Evolutionary conservation across 2,888 invertebrate genomes (phyloP).

Genomic region (Melanostoma mellinum): DNA sequence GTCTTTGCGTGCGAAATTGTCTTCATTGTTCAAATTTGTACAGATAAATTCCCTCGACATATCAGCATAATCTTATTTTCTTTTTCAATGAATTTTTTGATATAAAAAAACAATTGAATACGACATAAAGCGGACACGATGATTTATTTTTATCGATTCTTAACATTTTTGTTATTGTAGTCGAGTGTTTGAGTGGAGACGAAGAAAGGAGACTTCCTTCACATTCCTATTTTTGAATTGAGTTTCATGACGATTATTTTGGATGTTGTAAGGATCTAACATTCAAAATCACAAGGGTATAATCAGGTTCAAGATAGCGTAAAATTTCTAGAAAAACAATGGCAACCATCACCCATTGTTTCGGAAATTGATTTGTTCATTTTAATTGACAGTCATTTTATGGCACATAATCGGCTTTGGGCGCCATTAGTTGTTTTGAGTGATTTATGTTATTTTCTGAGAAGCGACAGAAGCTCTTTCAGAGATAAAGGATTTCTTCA

Average conservation of each 20-base stretch:
- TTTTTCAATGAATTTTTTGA: slow-evolving; percentile 11
- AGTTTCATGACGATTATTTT: slow-evolving; percentile 6
- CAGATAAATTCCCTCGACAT: slow-evolving; percentile 16
- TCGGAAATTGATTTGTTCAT: too few relatives aligned
- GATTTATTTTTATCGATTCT: slow-evolving; percentile 1
- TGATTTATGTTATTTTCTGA: too few relatives aligned
- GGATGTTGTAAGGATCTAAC: slow-evolving; percentile 1
- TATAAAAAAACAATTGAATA: slow-evolving; percentile 22
- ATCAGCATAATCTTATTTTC: slow-evolving; percentile 15
- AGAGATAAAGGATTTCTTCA: too few relatives aligned
- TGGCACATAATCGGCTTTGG: too few relatives aligned
- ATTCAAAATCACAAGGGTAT: not conserved
- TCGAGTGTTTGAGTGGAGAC: too few relatives aligned
- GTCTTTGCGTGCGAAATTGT: not conserved
- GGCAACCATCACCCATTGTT: too few relatives aligned
- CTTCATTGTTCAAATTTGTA: too few relatives aligned
- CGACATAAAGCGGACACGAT: slow-evolving; percentile 16
- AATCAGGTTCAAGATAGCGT: not conserved
- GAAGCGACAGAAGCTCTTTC: too few relatives aligned
- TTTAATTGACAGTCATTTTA: too few relatives aligned
- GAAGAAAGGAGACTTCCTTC: not conserved
- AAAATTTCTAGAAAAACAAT: too few relatives aligned
- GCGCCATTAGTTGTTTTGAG: too few relatives aligned
- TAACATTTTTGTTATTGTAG: not conserved
- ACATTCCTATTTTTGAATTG: not conserved